Conservation (phyloP, 2,113 vertebrate species). For the Dromaius novaehollandiae region DNA sequence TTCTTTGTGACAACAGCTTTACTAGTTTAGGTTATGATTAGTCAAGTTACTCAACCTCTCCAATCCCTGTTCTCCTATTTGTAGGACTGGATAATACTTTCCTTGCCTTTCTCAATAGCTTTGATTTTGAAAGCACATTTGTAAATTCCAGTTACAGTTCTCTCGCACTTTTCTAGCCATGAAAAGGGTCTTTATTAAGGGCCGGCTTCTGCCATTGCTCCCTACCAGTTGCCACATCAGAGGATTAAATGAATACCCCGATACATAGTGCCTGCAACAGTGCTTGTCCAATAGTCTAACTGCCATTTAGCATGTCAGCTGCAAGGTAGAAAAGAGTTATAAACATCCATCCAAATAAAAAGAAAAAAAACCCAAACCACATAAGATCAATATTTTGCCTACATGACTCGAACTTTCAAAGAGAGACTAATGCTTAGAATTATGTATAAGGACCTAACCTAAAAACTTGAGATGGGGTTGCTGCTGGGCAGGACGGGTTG, state of each 20-base stretch:
- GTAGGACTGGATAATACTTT: background rate
- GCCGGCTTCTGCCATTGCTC: background rate
- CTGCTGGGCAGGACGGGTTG: background rate
- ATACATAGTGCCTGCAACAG: rapidly evolving
- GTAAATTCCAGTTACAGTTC: background rate
- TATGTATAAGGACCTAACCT: background rate
- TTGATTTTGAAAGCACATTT: background rate
- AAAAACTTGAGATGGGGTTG: background rate
- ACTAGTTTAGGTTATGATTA: background rate
- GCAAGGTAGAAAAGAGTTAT: background rate
- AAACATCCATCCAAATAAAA: background rate
- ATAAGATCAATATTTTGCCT: background rate
- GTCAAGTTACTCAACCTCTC: background rate
- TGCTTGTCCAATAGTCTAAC: background rate
- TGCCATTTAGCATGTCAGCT: background rate
- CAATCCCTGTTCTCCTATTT: background rate
- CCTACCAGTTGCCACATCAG: background rate
- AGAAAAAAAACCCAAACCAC: background rate
- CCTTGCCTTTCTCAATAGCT: background rate
- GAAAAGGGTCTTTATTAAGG: background rate
- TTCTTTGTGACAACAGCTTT: background rate
- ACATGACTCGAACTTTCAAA: background rate
- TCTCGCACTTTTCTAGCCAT: background rate
- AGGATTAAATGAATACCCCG: background rate
- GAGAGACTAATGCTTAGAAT: background rate